Base-by-base conservation (phyloP, 2,888 invertebrate species). In the Watsonalla cultraria region DNA sequence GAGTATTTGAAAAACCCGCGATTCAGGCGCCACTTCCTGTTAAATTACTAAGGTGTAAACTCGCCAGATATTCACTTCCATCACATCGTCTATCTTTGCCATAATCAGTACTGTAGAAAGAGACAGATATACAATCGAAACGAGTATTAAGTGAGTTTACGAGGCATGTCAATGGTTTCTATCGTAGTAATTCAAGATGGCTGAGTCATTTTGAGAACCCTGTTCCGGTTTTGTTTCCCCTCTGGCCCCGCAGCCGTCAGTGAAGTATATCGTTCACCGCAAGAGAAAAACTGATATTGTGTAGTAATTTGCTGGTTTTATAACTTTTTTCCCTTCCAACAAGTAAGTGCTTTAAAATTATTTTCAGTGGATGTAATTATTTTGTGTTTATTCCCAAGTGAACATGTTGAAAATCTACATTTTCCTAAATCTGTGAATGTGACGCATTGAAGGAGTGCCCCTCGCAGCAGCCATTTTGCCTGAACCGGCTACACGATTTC, bases 361-460 rank as follows among this genome's bases (percentile, higher is more conserved):
- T 74, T 74, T 72, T 74, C 70, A 76, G 88, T 86, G 86, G 60
- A 68, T 77, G 67, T 71, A 68, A 74, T 78, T 72, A 24, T 72
- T 71, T 74, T 61, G 83, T 80, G 78, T 68, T 70, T 61, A 51
- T 54, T 61, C 51, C 60, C 51, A 65, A 81, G 86, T 86, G 86
- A 64, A 60, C 57, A 62, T 69, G 63, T 65, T 74, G 61, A 67
- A 67, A 75, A 72, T 67, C 69, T 64, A 64, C 69, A 69, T 72
- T 71, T 75, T 69, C 65, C 74, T 71, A 74, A 77, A 79, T 78
- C 74, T 82, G 87, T 87, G 85, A 85, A 78, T 91, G 91, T 92
- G 92, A 92, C 92, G 92, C 92, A 92, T 92, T 82, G 88, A 89
- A 91, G 92, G 92, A 92, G 92, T 92, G 92, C 86, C 92, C 83